Evolutionary conservation across 2,888 invertebrate genomes (phyloP).

Genomic region (Baronia brevicornis): DNA sequence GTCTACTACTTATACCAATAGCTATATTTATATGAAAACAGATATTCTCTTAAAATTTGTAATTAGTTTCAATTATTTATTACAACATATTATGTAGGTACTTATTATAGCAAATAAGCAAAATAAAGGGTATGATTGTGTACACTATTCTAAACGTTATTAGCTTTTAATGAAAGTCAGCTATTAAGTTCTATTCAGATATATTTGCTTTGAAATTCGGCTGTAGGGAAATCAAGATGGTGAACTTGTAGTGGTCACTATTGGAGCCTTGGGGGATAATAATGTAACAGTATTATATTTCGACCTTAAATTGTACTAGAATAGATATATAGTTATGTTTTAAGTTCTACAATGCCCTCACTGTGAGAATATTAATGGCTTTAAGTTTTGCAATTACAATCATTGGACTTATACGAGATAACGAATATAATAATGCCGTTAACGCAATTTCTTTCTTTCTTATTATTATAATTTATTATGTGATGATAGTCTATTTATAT

Average conservation of each 20-base stretch:
- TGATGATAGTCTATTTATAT: not conserved
- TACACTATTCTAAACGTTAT: conserved; percentile 8
- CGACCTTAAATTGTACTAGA: conserved; percentile 9
- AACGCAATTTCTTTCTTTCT: not conserved
- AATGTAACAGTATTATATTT: conserved; percentile 13
- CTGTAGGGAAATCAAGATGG: conserved; percentile 66
- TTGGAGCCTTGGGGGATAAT: conserved; percentile 24
- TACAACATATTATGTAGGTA: too few relatives aligned
- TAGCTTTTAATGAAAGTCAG: conserved; percentile 10
- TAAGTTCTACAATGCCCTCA: not conserved
- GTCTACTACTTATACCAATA: too few relatives aligned
- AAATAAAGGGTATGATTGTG: conserved; percentile 2
- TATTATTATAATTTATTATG: not conserved
- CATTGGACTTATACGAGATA: too few relatives aligned
- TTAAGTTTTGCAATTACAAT: too few relatives aligned
- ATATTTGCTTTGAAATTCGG: conserved; percentile 54
- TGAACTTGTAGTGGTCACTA: conserved; percentile 49
- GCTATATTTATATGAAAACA: too few relatives aligned
- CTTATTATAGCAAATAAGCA: too few relatives aligned
- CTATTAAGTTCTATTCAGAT: conserved; percentile 27
- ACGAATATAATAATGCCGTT: too few relatives aligned
- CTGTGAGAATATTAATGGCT: not conserved
- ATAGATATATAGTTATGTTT: conserved; percentile 6
- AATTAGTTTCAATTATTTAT: too few relatives aligned
- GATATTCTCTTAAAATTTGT: too few relatives aligned